phyloP scores from a whole-genome alignment of 2,888 invertebrate species.

The Girardia tigrina region DNA sequence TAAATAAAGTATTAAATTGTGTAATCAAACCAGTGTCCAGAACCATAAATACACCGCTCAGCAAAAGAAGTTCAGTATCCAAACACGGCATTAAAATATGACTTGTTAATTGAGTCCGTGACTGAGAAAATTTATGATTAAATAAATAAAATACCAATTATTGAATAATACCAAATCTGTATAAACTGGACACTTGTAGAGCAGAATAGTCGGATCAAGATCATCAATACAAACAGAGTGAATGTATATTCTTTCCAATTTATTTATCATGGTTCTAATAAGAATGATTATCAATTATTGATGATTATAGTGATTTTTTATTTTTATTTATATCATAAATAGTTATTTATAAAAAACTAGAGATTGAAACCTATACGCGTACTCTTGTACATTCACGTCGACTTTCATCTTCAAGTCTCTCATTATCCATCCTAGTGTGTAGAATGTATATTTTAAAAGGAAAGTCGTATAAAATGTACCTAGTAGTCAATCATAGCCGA shows the following conservation, averaged over 20 bases:
- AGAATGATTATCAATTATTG: neutral
- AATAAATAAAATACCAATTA: neutral
- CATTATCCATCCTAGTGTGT: no score
- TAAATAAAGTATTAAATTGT: neutral
- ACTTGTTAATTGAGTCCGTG: neutral
- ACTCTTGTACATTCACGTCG: no score
- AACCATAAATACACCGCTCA: neutral
- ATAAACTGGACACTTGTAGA: neutral
- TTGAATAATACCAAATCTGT: neutral
- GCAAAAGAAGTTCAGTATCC: neutral
- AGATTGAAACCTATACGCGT: no score
- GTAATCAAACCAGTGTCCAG: neutral
- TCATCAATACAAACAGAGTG: neutral
- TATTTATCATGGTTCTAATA: conserved; percentile 14
- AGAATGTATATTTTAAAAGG: no score
- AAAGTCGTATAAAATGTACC: no score
- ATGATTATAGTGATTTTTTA: no score
- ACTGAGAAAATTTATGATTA: neutral
- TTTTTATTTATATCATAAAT: no score
- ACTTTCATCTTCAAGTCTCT: no score
- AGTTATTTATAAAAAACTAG: no score
- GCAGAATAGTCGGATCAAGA: neutral
- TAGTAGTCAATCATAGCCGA: no score
- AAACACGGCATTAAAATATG: neutral
- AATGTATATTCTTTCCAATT: neutral